phyloP scores from a whole-genome alignment of 1,140 invertebrate species.

The Anoplolepis gracilipes region DNA sequence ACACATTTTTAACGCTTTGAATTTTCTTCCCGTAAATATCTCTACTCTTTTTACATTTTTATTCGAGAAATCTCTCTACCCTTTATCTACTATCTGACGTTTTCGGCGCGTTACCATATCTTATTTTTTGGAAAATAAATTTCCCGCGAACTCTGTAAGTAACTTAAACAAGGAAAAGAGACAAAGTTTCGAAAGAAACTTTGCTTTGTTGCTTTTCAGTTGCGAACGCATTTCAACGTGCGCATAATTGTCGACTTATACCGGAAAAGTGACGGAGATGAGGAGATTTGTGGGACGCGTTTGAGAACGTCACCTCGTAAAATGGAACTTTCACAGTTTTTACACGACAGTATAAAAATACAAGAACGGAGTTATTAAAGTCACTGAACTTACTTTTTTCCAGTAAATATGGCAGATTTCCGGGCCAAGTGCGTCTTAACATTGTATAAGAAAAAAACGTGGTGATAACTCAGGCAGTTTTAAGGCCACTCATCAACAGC shows the following conservation, averaged over 20 bases:
- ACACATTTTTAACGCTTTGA: not conserved
- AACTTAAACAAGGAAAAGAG: not conserved
- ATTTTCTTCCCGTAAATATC: not conserved
- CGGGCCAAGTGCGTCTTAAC: slow-evolving; percentile 26
- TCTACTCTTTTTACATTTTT: not conserved
- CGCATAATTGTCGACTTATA: slow-evolving; percentile 31
- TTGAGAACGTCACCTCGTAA: slow-evolving; percentile 42
- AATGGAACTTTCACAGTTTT: slow-evolving; percentile 34
- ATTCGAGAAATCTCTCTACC: not conserved
- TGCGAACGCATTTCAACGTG: slow-evolving; percentile 28
- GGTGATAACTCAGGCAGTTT: slow-evolving; percentile 1
- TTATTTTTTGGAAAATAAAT: not conserved
- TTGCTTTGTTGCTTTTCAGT: slow-evolving; percentile 14
- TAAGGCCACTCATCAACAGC: not conserved
- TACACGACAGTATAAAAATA: not conserved
- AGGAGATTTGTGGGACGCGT: slow-evolving; percentile 44
- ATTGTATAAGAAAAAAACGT: slow-evolving; percentile 24
- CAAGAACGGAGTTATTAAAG: slow-evolving; percentile 48
- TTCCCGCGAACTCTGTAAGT: not conserved
- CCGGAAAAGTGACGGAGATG: slow-evolving; percentile 35
- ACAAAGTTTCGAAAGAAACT: slow-evolving; percentile 21
- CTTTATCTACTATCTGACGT: too few species aligned
- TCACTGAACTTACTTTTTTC: slow-evolving; percentile 6
- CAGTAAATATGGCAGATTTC: slow-evolving; percentile 13
- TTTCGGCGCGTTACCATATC: not conserved